A percentile compares a stretch with the other conserved stretches of the same genome.
These are phyloP conservation scores for Periphyllus acericola DNA, from an alignment of 2,888 invertebrate species.

Conservation along the genomic window DNA sequence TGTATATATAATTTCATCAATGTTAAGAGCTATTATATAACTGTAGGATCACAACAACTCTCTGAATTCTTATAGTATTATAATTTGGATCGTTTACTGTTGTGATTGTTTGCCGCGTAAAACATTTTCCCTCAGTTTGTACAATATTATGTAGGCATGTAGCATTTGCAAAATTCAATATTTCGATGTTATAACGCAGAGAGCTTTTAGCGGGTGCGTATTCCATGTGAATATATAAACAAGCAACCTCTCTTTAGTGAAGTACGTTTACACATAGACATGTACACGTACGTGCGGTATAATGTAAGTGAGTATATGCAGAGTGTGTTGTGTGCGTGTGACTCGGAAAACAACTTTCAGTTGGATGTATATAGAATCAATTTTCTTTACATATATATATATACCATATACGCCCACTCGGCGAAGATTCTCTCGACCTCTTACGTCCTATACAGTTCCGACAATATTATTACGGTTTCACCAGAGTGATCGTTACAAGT, in stretches of 20 bases:
- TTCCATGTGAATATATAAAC: neutral
- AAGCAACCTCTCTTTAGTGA: neutral
- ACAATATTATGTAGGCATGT: neutral
- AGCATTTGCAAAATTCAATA: neutral
- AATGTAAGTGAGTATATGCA: neutral
- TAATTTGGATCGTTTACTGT: neutral
- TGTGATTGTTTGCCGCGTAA: neutral
- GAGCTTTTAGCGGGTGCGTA: neutral
- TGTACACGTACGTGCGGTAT: neutral
- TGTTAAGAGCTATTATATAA: neutral
- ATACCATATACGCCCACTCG: neutral
- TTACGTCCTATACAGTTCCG: neutral
- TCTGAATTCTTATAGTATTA: no score
- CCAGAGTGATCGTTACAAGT: neutral
- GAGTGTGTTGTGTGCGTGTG: neutral
- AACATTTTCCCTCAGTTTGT: neutral
- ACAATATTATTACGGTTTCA: neutral
- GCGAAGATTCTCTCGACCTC: neutral
- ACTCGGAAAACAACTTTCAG: neutral
- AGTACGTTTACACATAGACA: neutral
- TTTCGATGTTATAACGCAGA: neutral
- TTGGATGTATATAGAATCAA: neutral
- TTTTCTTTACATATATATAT: neutral
- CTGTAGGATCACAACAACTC: neutral
- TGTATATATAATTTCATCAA: neutral